Conservation (phyloP, 2,797 vertebrate species). For the Crax fasciolata region DNA sequence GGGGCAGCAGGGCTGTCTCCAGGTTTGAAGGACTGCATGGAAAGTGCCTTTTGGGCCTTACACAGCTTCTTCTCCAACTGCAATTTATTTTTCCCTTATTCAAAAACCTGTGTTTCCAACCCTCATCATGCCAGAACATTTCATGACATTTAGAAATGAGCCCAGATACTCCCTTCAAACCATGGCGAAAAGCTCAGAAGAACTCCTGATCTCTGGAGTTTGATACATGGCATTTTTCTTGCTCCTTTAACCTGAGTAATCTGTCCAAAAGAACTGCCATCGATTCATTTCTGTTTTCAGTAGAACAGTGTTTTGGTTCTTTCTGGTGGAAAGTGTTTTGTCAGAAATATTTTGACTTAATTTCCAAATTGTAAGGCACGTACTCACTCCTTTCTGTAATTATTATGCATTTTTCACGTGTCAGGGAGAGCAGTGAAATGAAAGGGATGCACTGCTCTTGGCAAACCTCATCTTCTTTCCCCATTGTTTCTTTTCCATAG, state of each 20-base stretch:
- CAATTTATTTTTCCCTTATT: neutral
- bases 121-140: neutral
- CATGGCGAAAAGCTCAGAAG: neutral
- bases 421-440: slow-evolving; percentile 57
- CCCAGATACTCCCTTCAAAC: neutral
- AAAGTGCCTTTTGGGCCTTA: neutral
- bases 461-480: slow-evolving; percentile 48
- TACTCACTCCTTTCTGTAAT: slow-evolving; percentile 56
- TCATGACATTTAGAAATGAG: neutral
- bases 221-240: neutral
- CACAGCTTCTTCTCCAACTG: neutral
- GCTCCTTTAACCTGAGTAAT: neutral
- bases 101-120: neutral
- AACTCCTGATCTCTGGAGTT: neutral
- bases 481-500: slow-evolving; percentile 14
- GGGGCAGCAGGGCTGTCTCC: neutral
- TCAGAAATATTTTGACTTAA: slow-evolving; percentile 68
- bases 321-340: slow-evolving; percentile 29
- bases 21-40: neutral
- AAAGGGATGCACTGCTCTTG: slow-evolving; percentile 56
- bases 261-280: neutral
- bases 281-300: slow-evolving; percentile 23
- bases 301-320: slow-evolving; percentile 22
- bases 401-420: slow-evolving; percentile 8
- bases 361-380: neutral